Evolutionary conservation across 1,140 invertebrate genomes (phyloP), one percentile per base, ranked within the genome.

Genomic region (Atta cephalotes): DNA sequence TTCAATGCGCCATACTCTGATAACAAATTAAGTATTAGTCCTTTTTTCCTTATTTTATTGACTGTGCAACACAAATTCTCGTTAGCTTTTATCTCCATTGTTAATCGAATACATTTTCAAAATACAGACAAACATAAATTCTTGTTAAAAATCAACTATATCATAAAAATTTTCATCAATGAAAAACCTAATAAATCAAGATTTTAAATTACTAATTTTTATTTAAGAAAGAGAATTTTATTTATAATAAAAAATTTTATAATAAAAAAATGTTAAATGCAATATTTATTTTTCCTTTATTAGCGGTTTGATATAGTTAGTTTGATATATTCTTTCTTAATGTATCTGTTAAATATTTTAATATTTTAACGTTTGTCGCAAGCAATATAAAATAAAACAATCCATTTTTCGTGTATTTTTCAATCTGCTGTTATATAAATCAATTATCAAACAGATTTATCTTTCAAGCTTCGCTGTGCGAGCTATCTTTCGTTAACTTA

Each of bases 401-500:
- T 72, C 3, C 1, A 49, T 49, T 70, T 45, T 49, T 71, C 18
- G 31, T 10, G 5, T 6, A 60, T 76, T 60, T 76, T 18, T n/a
- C 28, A 72, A 2, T 28, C 10, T 35, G 16, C 18, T 12, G 3
- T 56, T 77, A 25, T 18, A 60, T 25, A 60, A 39, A 16, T 39
- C 12, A 60, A 25, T 60, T 60, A 70, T 70, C 35, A 39, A 39
- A 53, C 10, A 76, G 28, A 74, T 58, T 77, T 25, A 77, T 60
- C n/a, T 76, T 60, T 76, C 66, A 70, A 51, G 25, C 21, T 25
- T 45, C n/a, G 31, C 0, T 28, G 14, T 49, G 45, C 21, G 16
- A 76, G 14, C 28, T 58, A 62, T 25, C n/a, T 76, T 58, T 74
- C 16, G 10, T 58, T 77, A 60, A 28, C 28, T 80, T 80, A 68